phyloP scores from a whole-genome alignment of 2,797 vertebrate genomes.

The Halcyon badia region DNA sequence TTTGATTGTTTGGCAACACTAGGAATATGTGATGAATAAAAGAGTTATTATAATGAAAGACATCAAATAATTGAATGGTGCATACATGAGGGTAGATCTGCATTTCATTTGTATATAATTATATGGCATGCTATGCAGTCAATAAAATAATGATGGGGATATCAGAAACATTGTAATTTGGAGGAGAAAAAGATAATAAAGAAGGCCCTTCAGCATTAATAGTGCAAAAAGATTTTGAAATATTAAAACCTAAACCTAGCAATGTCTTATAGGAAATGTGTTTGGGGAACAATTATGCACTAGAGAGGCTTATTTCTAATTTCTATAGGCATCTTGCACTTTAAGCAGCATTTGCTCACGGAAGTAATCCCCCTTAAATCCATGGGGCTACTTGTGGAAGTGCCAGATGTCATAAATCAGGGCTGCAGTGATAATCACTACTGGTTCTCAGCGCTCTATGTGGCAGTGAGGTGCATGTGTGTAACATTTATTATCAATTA shows the following conservation, averaged over 20 bases:
- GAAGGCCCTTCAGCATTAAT: neutral
- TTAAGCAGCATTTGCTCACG: neutral
- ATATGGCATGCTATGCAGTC: neutral
- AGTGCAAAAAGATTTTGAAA: neutral
- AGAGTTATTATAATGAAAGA: neutral
- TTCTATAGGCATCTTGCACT: neutral
- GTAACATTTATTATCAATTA: neutral
- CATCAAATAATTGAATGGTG: neutral
- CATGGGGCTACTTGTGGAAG: neutral
- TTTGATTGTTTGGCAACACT: neutral
- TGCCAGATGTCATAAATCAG: conserved; percentile 8
- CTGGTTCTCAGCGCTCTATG: neutral
- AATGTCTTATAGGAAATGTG: neutral
- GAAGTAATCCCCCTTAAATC: conserved; percentile 22
- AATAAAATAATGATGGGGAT: neutral
- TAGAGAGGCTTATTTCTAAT: neutral
- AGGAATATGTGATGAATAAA: neutral
- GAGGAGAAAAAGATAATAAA: neutral
- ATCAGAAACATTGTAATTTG: neutral
- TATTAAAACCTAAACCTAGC: neutral
- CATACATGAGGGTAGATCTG: neutral
- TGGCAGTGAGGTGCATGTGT: neutral
- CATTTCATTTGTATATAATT: neutral
- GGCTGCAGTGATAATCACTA: neutral
- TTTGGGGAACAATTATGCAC: neutral